These are phyloP conservation scores for Montipora efflorescens DNA, from an alignment of 64 coral and sea anemone genomes.

Conservation along the genomic window DNA sequence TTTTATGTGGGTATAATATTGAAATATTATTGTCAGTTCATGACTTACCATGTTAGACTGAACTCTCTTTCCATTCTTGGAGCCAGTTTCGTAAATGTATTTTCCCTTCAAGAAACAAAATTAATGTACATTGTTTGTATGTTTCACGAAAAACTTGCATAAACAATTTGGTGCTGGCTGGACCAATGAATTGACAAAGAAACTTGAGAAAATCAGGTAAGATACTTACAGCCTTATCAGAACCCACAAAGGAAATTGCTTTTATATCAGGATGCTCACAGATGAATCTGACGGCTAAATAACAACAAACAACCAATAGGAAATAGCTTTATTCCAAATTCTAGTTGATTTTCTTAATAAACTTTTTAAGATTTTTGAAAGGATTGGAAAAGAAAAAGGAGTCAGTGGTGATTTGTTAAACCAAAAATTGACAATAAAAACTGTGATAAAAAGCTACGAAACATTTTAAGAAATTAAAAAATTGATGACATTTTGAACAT, in stretches of 20 bases:
- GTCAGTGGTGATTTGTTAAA: no score
- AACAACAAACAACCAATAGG: background rate
- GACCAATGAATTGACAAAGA: background rate
- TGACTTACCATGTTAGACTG: constrained; percentile 94
- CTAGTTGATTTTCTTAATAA: no score
- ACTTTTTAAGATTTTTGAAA: no score
- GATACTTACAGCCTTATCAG: constrained; percentile 95
- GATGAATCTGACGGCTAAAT: constrained; percentile 95
- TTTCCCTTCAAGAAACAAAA: constrained; percentile 71
- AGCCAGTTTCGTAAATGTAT: constrained; percentile 95
- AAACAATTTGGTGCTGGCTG: background rate
- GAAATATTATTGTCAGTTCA: no score
- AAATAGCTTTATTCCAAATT: no score
- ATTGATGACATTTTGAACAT: no score
- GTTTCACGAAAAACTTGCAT: no score
- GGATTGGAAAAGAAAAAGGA: no score
- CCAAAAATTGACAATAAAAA: no score
- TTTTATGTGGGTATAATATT: background rate
- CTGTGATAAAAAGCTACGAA: no score
- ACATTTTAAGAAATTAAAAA: no score
- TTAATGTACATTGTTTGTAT: no score
- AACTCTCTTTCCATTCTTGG: constrained; percentile 93
- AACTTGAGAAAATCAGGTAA: background rate
- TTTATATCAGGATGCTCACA: constrained; percentile 90
- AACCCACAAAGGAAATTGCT: constrained; percentile 98